These are phyloP conservation scores for Acanthosoma haemorrhoidale DNA, from an alignment of 2,888 invertebrate genomes.

Conservation along the genomic window DNA sequence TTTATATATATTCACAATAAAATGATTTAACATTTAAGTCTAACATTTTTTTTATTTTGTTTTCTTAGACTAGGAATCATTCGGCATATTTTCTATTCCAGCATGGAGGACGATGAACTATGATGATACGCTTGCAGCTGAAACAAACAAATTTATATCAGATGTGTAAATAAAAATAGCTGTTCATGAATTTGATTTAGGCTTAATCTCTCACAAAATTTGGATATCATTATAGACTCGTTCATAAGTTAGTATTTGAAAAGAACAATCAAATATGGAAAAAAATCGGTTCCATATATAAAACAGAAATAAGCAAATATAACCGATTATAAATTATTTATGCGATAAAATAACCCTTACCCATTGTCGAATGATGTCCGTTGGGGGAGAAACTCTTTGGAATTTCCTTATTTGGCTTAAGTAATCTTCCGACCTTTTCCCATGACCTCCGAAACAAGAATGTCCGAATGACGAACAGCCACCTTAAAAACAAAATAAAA, in stretches of 20 bases:
- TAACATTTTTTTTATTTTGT: not conserved
- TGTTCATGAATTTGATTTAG: not conserved
- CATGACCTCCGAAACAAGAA: conserved; percentile 70
- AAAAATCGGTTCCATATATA: not conserved
- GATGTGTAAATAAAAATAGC: not conserved
- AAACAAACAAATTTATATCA: not conserved
- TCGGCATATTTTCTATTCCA: conserved; percentile 8
- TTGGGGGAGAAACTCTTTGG: conserved; percentile 27
- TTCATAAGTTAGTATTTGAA: not conserved
- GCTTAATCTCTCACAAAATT: not conserved
- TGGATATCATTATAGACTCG: not conserved
- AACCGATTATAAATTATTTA: not conserved
- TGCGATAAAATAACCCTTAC: conserved; percentile 6
- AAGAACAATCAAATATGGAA: not conserved
- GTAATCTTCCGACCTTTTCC: conserved; percentile 54
- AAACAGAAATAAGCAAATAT: not conserved
- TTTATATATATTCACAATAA: conserved; percentile 11
- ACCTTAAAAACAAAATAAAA: conserved; percentile 47
- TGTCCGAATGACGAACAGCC: conserved; percentile 68
- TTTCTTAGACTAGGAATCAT: not conserved
- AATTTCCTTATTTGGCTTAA: conserved; percentile 25
- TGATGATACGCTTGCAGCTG: conserved; percentile 17
- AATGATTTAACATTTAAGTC: conserved; percentile 15
- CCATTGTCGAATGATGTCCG: conserved; percentile 36
- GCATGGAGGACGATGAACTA: conserved; percentile 20